Base-by-base conservation (phyloP, 2,888 invertebrate species). In the Trichopoda pennipes region DNA sequence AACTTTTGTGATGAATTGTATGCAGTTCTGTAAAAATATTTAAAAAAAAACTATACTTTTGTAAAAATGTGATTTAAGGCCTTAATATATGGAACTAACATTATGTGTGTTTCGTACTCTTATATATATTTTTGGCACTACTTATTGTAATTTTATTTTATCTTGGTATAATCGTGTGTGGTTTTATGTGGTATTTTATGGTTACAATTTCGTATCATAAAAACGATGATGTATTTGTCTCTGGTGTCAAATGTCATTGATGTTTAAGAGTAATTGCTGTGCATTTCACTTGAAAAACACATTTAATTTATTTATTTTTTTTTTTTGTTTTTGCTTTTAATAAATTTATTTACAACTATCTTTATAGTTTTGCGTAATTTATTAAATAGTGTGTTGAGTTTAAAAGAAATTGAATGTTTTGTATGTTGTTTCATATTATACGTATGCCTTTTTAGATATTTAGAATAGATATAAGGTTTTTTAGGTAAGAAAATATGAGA, bases 241-340 rank as follows among this genome's bases (percentile, higher is more conserved):
- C 76, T 23, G 21, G 76, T 80, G 80, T 81, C 80, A 81, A 80
- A 81, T 61, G 76, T 81, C 80, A 76, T 68, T 66, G 70, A 70
- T 72, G 75, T 58, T 76, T 80, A 70, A 80, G 70, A 72, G 47
- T 76, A 81, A 81, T 76, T 72, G 70, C 61, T 61, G 53, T 69
- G 38, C 28, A 70, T 38, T 81, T 76, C 66, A 66, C 60, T 58
- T 35, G 35, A 66, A 75, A 72, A 75, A 35, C 51, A 35, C n/a
- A 75, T 60, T 60, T 64, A 64, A 75, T 70, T 70, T 70, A 60
- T 58, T 70, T 75, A 14, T n/a, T 42, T 23, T 75, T 16, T 21
- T 44, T 19, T 56, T 21, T 70, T 75, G 14, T n/a, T 42, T 23
- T 75, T 16, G 17, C 35, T 19, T 56, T 21, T 19, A 58, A 42